These are phyloP conservation scores for Melitaea athalia DNA, from an alignment of 2,888 invertebrate species.

Conservation along the genomic window DNA sequence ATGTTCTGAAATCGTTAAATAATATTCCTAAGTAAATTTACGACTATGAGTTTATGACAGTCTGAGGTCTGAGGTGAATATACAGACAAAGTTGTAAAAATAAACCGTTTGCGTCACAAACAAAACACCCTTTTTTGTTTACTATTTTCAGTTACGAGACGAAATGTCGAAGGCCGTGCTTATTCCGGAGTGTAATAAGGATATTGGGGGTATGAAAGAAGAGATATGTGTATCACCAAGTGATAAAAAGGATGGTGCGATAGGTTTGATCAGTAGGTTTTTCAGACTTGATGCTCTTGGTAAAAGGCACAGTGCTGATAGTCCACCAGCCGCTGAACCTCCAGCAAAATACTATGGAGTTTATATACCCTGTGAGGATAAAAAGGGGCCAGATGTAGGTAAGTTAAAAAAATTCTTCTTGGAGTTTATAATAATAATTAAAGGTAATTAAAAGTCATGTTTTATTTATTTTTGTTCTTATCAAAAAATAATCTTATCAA, in stretches of 20 bases:
- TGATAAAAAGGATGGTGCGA: slow-evolving; percentile 70
- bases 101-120: slow-evolving; percentile 76
- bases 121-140: slow-evolving; percentile 73
- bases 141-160: slow-evolving; percentile 62
- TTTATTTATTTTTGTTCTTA: slow-evolving; percentile 21
- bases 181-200: slow-evolving; percentile 70
- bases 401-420: slow-evolving; percentile 33
- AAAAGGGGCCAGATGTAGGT: slow-evolving; percentile 79
- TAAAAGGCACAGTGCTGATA: slow-evolving; percentile 58
- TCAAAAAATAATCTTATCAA: slow-evolving; percentile 8
- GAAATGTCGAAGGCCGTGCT: slow-evolving; percentile 74
- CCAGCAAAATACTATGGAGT: slow-evolving; percentile 72
- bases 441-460: neutral
- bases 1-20: slow-evolving; percentile 50
- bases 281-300: slow-evolving; percentile 65
- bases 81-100: slow-evolving; percentile 56
- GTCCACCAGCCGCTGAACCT: slow-evolving; percentile 60
- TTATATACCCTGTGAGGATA: slow-evolving; percentile 80
- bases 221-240: slow-evolving; percentile 66
- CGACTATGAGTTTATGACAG: slow-evolving; percentile 70
- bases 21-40: slow-evolving; percentile 9
- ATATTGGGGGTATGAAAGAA: slow-evolving; percentile 66
- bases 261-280: slow-evolving; percentile 67
- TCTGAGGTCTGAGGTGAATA: slow-evolving; percentile 52
- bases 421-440: too few relatives aligned